These are phyloP conservation scores for Monodelphis domestica DNA, from an alignment of 2,797 vertebrate genomes.

Conservation along the genomic window DNA sequence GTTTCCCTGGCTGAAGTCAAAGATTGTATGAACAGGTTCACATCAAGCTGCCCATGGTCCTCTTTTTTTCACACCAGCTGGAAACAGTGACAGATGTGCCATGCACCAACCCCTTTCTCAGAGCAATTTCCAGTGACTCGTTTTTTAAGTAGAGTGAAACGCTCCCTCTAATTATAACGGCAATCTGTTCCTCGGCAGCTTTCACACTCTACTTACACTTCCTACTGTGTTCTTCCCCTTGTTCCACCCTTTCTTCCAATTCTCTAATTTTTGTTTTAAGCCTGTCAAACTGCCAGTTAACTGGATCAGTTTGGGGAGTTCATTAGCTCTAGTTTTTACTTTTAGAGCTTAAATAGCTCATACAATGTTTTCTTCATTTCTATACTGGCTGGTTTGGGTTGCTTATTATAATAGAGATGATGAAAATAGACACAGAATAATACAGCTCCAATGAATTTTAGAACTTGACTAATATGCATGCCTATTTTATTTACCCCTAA, in stretches of 20 bases:
- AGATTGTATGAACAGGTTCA: conserved; percentile 34
- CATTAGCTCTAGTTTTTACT: conserved; percentile 11
- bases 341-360: not conserved
- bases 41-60: not conserved
- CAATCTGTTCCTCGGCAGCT: conserved; percentile 54
- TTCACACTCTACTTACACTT: conserved; percentile 57
- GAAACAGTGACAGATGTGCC: conserved; percentile 12
- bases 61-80: conserved; percentile 44
- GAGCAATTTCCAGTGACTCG: conserved; percentile 42
- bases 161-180: conserved; percentile 62
- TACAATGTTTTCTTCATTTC: not conserved
- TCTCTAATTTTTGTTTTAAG: conserved; percentile 66
- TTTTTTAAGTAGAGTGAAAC: conserved; percentile 70
- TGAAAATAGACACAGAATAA: not conserved
- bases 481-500: not conserved
- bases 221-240: conserved; percentile 55
- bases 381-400: not conserved
- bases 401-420: not conserved
- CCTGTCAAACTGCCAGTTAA: conserved; percentile 51
- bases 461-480: not conserved
- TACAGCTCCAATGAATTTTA: not conserved
- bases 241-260: conserved; percentile 60
- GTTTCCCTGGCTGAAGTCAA: conserved; percentile 16
- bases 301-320: conserved; percentile 34
- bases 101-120: conserved; percentile 1